Conservation (phyloP, 1,140 invertebrate species). For the Lepidostoma basale region DNA sequence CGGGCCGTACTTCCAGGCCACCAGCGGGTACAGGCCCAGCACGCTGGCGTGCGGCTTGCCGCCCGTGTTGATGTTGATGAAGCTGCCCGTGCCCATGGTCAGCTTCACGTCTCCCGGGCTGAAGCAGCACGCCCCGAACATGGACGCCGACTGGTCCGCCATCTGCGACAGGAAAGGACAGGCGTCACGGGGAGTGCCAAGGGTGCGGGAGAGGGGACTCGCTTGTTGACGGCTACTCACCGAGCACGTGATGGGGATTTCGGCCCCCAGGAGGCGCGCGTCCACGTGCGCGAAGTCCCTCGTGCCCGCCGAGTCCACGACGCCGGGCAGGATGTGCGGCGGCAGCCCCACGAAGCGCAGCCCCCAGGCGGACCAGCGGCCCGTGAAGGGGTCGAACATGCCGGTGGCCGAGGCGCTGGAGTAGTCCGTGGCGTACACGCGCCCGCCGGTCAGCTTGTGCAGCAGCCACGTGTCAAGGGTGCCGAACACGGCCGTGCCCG, state of each 20-base stretch:
- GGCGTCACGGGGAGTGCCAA: too few species aligned
- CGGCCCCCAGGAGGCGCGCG: constrained; percentile 71
- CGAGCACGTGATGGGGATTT: constrained; percentile 78
- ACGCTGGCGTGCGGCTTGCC: constrained; percentile 76
- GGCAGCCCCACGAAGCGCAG: constrained; percentile 76
- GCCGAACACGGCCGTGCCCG: constrained; percentile 80
- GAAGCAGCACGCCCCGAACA: constrained; percentile 91
- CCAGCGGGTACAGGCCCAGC: constrained; percentile 84
- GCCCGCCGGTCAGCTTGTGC: constrained; percentile 68
- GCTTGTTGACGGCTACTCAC: constrained; percentile 65
- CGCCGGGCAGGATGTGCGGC: constrained; percentile 74
- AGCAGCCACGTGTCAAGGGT: constrained; percentile 93
- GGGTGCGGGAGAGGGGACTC: too few species aligned
- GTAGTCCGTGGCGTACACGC: constrained; percentile 81
- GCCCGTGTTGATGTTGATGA: constrained; percentile 89
- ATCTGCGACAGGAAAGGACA: constrained; percentile 59
- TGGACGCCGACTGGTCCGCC: constrained; percentile 84
- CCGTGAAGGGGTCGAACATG: constrained; percentile 89
- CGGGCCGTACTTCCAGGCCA: constrained; percentile 83
- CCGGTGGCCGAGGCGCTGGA: constrained; percentile 90
- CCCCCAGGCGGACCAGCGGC: constrained; percentile 78
- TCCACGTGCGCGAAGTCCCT: constrained; percentile 75
- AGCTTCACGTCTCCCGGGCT: constrained; percentile 83
- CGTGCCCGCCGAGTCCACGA: constrained; percentile 78
- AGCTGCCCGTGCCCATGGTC: constrained; percentile 94